Evolutionary conservation across 2,113 vertebrate genomes (phyloP), one percentile per base, ranked within the genome.

Genomic region (Crotalus viridis): DNA sequence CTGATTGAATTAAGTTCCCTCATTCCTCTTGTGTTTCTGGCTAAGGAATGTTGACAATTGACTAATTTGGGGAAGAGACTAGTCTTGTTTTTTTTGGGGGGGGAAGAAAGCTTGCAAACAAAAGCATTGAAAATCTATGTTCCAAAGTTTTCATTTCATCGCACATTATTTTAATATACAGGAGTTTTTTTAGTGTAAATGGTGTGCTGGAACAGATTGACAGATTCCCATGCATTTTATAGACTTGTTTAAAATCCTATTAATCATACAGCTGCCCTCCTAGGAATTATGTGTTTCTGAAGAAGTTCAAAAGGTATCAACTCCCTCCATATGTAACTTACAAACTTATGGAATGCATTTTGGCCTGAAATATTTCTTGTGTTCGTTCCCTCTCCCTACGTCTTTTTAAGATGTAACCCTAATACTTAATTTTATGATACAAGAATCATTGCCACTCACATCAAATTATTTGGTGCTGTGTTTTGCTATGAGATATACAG

Each of bases 41-140:
- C 92, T 55, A 92, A 95, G 93, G 93, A 97, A 92, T 96, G 93
- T 96, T 96, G 96, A 97, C 92, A 95, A 94, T 94, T 93, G 94
- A 52, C 94, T 96, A 96, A 91, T 94, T 97, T 96, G 96, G 93
- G 95, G 95, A 96, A 94, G 90, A 94, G 89, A 94, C 95, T 94
- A 94, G 89, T 95, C 95, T 96, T 97, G 96, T 97, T 96, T 97
- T 43, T 96, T 17, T 52, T 39, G 1, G 39, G 88, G 95, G 81
- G 95, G 96, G 95, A 94, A 96, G 95, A 97, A 95, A 96, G 91
- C 92, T 93, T 97, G 92, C 87, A 93, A 87, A 92, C 93, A 92
- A 94, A 97, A 95, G 95, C 93, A 94, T 96, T 94, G 96, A 96
- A 94, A 95, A 94, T 96, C 94, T 94, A 96, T 94, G 92, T 92